Base-by-base conservation (phyloP, 1,140 invertebrate genomes). In the Eumaeus atala region DNA sequence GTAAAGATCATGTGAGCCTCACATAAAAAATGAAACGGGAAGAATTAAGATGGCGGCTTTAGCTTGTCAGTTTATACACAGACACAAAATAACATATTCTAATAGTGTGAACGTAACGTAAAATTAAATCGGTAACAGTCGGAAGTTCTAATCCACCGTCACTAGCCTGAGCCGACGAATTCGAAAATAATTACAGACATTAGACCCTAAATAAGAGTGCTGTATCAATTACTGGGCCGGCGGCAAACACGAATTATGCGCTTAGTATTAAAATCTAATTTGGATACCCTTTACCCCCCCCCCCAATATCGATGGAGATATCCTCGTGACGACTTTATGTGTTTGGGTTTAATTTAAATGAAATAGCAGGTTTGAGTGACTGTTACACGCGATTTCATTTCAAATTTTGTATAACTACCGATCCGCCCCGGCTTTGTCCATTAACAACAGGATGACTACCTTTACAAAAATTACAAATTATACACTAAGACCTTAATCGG, bases 241-340 rank as follows among this genome's bases (percentile, higher is more conserved):
- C 70, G 71, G 74, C 74, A 74, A 79, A 78, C 73, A 71, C 70
- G 71, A 58, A 78, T 81, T 84, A 84, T 62, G 68, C 66, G 77
- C 67, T 84, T 70, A 74, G 77, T 84, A 84, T 84, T 84, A 84
- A 84, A 84, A 84, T 80, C 77, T 72, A 78, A 81, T 84, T 84
- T 78, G 79, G 76, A 71, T 56, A 64, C 68, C 72, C 69, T 65
- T 70, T 66, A 59, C 56, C 59, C 50, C 52, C 61, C 53, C 64
- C 52, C 61, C 53, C 64, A 62, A 61, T 53, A 65, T 56, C 54
- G 59, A 52, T 54, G 34, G 48, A 50, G 33, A 7, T 16, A n/a
- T n/a, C n/a, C 40, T 42, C 37, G 1, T 12, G 40, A 17, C 40
- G 11, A 12, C 40, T 9, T 42, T 42, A 1, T 3, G 9, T 36